Base-by-base conservation (phyloP, 2,113 vertebrate species). In the Tursiops truncatus region DNA sequence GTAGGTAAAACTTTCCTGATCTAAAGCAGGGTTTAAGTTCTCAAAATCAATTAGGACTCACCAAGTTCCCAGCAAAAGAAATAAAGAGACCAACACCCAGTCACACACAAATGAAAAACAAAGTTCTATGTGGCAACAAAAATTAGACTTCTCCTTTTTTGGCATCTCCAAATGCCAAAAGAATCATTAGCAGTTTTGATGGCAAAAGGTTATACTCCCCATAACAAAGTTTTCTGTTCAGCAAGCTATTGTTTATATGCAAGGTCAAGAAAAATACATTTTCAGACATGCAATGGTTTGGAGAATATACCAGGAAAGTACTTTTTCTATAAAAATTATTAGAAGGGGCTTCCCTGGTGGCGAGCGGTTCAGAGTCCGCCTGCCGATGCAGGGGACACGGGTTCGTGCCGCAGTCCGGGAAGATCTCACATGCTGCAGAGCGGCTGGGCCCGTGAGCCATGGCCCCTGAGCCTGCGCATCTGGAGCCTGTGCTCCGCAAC, bases 251-350 rank as follows among this genome's bases (percentile, higher is more conserved):
- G 68, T 91, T 93, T 84, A 76, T n/a, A 86, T 67, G 12, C 38
- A 18, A 84, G 18, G 20, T 90, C n/a, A 92, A 90, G 17, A 44
- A 90, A 73, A 92, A 92, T 23, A 76, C 1, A 93, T 85, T 81
- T 91, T 88, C 14, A 84, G 50, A 63, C 8, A 85, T 50, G 36
- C 8, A 84, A 87, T 14, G 14, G 8, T 74, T 91, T 89, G 38
- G 41, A 71, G 53, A 79, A 88, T 85, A 81, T 63, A 71, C 11
- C 62, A 68, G 11, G 38, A 83, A 95, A 76, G 25, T 20, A 68
- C 11, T 84, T 97, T 89, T 74, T 58, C 41, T 89, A 21, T 73
- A 85, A 96, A 77, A 94, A 70, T 74, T 71, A 80, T 70, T 89
- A 89, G 77, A 91, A 65, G n/a, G 38, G 38, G 38, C 38, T 38